Evolutionary conservation across 2,888 invertebrate genomes (phyloP), one percentile per base, ranked within the genome.

Genomic region (Apamea crenata): DNA sequence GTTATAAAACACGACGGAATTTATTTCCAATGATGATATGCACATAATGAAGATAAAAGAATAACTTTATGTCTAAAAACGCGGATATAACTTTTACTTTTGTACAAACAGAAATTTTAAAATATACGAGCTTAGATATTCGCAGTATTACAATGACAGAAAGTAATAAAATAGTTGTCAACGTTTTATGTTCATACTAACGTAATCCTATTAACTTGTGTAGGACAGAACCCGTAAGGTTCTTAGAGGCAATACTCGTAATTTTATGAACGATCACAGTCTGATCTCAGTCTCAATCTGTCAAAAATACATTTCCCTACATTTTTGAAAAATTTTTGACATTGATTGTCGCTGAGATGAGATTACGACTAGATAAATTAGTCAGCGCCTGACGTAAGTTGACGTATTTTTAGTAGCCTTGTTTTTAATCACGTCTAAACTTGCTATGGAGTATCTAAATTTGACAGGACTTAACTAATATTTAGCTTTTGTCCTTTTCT

Each of bases 31-130:
- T 10, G 25, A 61, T 63, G 25, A 61, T 63, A 75, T 80, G 63
- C 59, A 68, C 5, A 79, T 76, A 73, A 67, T 56, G 44, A 29
- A 75, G 10, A 61, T 73, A n/a, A 63, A 69, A 21, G 7, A 69
- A 73, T 14, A 63, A 6, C 6, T 56, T 67, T 71, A n/a, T 16
- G 25, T 56, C 8, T 29, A 29, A 65, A 85, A 12, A 73, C 5
- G 69, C 73, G 66, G 75, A 84, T 74, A 68, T 47, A 47, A 74
- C 75, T 82, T 82, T 84, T 85, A 71, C 78, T 79, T 76, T 67
- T 65, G 63, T 76, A n/a, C 25, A 61, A 68, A 84, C 21, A 81
- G 5, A 67, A 29, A 36, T 44, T 36, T 59, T 40, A 32, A 53
- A 69, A 16, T 44, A 59, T 40, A 36, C 5, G n/a, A 65, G 25